Base-by-base conservation (phyloP, 2,888 invertebrate genomes). In the Tenthredo livida region DNA sequence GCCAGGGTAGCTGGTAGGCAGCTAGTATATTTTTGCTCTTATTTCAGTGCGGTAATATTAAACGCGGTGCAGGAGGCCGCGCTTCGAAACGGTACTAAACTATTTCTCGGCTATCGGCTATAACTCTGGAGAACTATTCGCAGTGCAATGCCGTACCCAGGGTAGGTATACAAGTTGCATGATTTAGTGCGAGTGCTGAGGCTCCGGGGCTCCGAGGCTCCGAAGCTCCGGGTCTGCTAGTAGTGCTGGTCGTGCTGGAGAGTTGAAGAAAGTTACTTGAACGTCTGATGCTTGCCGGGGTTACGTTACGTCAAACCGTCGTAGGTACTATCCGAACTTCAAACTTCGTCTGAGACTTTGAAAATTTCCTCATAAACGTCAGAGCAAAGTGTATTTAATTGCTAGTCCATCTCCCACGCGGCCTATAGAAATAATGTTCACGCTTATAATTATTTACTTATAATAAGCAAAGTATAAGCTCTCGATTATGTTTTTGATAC, bases 291-390 rank as follows among this genome's bases (percentile, higher is more conserved):
- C 88, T 88, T 86, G 86, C 86, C 84, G 9, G 86, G 91, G 90
- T 37, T 58, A 50, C 58, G 91, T 61, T 61, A 77, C 58, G 91
- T 90, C 90, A 91, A 91, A 91, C 90, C 88, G 85, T 87, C 84
- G 87, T 85, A 86, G 87, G 86, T 86, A 90, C 87, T 89, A 89
- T 88, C 88, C 47, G 87, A 86, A 86, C 87, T 84, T 85, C 77
- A 88, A 88, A 87, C 87, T 88, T 78, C 78, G 86, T 82, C 67
- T 33, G 86, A 87, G 89, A 89, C 89, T 90, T 89, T 88, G 87
- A 86, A 54, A 84, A 86, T 86, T 85, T 87, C n/a, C 10, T 40
- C 61, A 29, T 78, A 61, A 78, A 58, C 40, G 78, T 29, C 9
- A 9, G 12, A 7, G 37, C 54, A 54, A 17, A 29, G 25, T 15